Percentiles rank a stretch among this genome's conserved stretches.
phyloP scores from a whole-genome alignment of 2,797 vertebrate genomes.

The Tapirus indicus region DNA sequence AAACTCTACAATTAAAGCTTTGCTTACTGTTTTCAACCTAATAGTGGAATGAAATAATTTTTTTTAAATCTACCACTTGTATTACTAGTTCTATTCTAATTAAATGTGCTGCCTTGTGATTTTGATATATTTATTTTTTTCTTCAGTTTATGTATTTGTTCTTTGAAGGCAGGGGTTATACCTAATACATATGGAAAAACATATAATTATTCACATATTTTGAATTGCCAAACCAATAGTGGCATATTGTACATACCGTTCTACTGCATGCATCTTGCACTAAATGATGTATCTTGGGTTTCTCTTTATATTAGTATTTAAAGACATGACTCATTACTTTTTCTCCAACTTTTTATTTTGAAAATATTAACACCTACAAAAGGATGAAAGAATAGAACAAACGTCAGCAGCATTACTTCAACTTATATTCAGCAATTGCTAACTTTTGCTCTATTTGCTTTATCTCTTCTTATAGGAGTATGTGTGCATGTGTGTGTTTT shows the following conservation, averaged over 20 bases:
- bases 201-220: not conserved
- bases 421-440: not conserved
- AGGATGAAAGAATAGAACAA: not conserved
- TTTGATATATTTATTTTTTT: not conserved
- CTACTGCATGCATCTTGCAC: not conserved
- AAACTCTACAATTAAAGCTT: not conserved
- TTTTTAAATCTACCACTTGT: not conserved
- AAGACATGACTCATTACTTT: not conserved
- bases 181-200: not conserved
- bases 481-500: not conserved
- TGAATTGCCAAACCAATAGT: not conserved
- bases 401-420: not conserved
- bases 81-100: not conserved
- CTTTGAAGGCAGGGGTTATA: not conserved
- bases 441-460: not conserved
- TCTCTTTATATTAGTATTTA: not conserved
- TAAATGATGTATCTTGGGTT: not conserved
- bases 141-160: not conserved
- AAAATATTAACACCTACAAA: not conserved
- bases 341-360: not conserved
- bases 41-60: not conserved
- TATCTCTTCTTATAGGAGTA: not conserved
- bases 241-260: fast-evolving
- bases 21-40: not conserved
- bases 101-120: not conserved